phyloP scores from a whole-genome alignment of 2,888 invertebrate species.

The Habroteleia sp. region DNA sequence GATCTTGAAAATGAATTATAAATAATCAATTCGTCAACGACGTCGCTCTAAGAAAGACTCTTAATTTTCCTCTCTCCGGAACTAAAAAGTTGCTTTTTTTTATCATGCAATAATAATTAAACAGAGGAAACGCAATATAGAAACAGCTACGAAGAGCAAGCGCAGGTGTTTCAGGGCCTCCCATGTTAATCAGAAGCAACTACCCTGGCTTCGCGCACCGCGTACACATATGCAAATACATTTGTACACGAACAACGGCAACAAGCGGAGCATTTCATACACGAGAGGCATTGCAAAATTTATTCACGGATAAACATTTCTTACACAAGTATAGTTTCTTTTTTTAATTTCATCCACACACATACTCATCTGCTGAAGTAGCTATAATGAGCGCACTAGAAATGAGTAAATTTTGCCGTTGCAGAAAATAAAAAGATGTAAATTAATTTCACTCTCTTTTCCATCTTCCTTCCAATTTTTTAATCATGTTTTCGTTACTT shows the following conservation, averaged over 20 bases:
- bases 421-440: constrained; percentile 55
- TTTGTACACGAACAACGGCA: constrained; percentile 68
- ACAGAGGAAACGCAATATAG: constrained; percentile 54
- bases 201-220: constrained; percentile 64
- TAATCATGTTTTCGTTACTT: neutral
- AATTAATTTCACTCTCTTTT: constrained; percentile 37
- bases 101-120: constrained; percentile 57
- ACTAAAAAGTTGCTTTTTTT: constrained; percentile 20
- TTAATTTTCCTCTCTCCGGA: constrained; percentile 6
- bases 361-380: constrained; percentile 70
- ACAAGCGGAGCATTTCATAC: constrained; percentile 72
- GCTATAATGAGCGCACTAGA: constrained; percentile 71
- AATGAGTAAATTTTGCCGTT: constrained; percentile 68
- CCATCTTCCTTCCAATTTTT: neutral
- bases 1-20: too few relatives aligned
- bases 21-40: neutral
- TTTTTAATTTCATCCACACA: constrained; percentile 65
- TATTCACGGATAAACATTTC: constrained; percentile 67
- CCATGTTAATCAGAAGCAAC: constrained; percentile 77
- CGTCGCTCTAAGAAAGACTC: neutral
- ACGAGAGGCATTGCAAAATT: constrained; percentile 72
- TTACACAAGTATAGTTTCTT: constrained; percentile 60
- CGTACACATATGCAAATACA: constrained; percentile 69
- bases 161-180: constrained; percentile 78
- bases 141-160: constrained; percentile 64